Conservation (phyloP, 2,113 vertebrate species). For the Semicossyphus pulcher region DNA sequence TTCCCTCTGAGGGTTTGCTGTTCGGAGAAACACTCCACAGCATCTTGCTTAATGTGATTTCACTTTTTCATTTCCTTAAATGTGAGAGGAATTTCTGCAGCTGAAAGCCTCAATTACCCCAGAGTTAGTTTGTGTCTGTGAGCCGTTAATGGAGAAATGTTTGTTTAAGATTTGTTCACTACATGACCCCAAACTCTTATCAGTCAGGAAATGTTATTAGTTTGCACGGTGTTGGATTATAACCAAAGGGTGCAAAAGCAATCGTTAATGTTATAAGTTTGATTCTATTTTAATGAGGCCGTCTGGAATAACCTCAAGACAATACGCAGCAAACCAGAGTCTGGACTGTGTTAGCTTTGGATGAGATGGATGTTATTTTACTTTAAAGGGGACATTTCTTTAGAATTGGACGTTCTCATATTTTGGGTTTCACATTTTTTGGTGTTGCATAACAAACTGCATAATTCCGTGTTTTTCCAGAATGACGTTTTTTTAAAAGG, state of each 20-base stretch:
- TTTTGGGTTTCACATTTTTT: too few relatives aligned
- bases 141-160: conserved; percentile 36
- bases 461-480: too few relatives aligned
- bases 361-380: neutral
- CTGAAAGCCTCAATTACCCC: conserved; percentile 14
- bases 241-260: conserved; percentile 37
- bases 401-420: too few relatives aligned
- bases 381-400: too few relatives aligned
- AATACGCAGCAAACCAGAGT: conserved; percentile 26
- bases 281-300: conserved; percentile 58
- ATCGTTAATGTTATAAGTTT: conserved; percentile 37
- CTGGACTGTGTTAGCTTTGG: conserved; percentile 45
- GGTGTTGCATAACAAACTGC: too few relatives aligned
- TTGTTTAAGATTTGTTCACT: conserved; percentile 33
- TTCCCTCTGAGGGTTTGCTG: conserved; percentile 33
- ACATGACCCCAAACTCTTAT: conserved; percentile 40
- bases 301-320: conserved; percentile 61
- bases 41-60: conserved; percentile 25
- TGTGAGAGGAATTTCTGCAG: conserved; percentile 31
- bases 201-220: conserved; percentile 53
- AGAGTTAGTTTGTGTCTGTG: conserved; percentile 23
- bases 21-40: conserved; percentile 31
- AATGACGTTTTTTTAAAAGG: too few relatives aligned
- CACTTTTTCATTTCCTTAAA: conserved; percentile 26
- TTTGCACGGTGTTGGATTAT: conserved; percentile 49